Evolutionary conservation across 2,797 vertebrate species (phyloP).

Genomic region (Macropodus opercularis): DNA sequence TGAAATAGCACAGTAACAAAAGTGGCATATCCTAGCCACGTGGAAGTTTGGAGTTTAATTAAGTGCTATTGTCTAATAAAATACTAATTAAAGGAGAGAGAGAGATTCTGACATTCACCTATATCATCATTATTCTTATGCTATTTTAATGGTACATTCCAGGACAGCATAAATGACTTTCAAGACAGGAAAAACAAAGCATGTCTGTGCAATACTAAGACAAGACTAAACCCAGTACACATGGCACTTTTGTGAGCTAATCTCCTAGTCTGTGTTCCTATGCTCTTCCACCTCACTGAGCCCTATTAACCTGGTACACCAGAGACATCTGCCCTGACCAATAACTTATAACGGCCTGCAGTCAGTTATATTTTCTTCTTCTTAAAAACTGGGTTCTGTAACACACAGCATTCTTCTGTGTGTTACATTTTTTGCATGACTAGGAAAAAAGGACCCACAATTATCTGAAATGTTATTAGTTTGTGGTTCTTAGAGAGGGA

Average conservation of each 20-base stretch:
- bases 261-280: constrained; percentile 25
- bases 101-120: background rate
- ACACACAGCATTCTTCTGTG: constrained; percentile 25
- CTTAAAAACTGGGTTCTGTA: constrained; percentile 8
- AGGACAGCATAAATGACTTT: background rate
- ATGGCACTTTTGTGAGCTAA: constrained; percentile 25
- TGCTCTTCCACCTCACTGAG: constrained; percentile 20
- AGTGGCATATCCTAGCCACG: too few species aligned
- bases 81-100: too few species aligned
- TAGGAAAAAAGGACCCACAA: constrained; percentile 24
- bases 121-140: background rate
- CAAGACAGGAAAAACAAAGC: constrained; percentile 5
- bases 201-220: constrained; percentile 34
- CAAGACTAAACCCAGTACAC: constrained; percentile 28
- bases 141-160: constrained; percentile 23
- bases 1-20: too few species aligned
- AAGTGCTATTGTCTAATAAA: too few species aligned
- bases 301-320: constrained; percentile 30
- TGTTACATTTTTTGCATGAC: constrained; percentile 32
- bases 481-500: constrained; percentile 39
- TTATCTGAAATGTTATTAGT: constrained; percentile 52
- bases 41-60: too few species aligned
- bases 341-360: constrained; percentile 20
- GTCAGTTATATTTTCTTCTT: background rate
- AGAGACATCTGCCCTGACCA: constrained; percentile 2